Evolutionary conservation across 2,113 vertebrate species (phyloP).

Genomic region (Calidris pygmaea): DNA sequence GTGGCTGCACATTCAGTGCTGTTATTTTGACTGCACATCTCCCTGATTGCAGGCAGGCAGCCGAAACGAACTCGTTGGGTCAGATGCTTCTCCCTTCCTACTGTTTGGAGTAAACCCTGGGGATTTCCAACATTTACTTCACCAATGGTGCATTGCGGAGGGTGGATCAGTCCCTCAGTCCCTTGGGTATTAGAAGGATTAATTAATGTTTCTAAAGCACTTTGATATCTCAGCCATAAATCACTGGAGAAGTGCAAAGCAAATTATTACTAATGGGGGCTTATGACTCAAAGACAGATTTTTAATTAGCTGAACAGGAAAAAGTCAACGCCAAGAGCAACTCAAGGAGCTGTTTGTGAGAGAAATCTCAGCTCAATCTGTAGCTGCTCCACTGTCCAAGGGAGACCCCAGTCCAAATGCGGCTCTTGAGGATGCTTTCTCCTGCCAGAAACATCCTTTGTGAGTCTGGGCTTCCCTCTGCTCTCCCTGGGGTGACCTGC

Average conservation of each 20-base stretch:
- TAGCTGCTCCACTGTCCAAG: neutral
- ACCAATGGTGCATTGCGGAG: constrained; percentile 21
- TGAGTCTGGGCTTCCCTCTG: neutral
- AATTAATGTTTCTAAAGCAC: constrained; percentile 67
- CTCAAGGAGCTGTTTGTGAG: constrained; percentile 50
- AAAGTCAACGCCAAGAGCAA: constrained; percentile 59
- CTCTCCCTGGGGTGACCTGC: neutral
- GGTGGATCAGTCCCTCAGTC: constrained; percentile 54
- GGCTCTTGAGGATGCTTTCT: neutral
- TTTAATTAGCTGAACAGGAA: constrained; percentile 65
- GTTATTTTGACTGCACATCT: constrained; percentile 12
- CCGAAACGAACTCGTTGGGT: neutral
- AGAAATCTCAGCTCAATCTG: neutral
- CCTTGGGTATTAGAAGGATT: constrained; percentile 53
- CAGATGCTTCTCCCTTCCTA: neutral
- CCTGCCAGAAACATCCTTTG: neutral
- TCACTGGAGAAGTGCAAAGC: constrained; percentile 64
- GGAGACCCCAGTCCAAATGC: neutral
- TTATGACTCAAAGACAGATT: constrained; percentile 68
- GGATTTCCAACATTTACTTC: constrained; percentile 36
- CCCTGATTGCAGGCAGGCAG: neutral
- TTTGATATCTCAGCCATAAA: constrained; percentile 65
- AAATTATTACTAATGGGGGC: constrained; percentile 68
- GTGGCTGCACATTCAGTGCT: neutral
- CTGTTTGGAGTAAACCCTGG: constrained; percentile 14